Evolutionary conservation across 2,797 vertebrate genomes (phyloP).

Genomic region (Chiloscyllium punctatum): DNA sequence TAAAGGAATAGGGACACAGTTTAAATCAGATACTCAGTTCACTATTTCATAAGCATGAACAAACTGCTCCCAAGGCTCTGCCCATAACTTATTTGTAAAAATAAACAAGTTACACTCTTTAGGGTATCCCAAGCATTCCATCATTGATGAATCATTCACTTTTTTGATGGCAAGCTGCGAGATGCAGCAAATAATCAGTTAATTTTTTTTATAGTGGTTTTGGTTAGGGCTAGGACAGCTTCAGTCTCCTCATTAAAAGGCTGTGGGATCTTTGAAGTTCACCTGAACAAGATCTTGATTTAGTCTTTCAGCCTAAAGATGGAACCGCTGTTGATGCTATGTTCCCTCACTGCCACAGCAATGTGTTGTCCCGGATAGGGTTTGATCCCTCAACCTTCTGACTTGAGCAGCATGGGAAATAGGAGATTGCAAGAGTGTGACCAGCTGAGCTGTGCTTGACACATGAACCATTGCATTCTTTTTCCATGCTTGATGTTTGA

Average conservation of each 20-base stretch:
- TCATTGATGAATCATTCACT: neutral
- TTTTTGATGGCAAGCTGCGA: neutral
- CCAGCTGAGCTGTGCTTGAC: neutral
- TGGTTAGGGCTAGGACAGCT: neutral
- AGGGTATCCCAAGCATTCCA: neutral
- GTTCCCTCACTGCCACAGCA: neutral
- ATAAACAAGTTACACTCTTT: neutral
- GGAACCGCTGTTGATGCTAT: no score
- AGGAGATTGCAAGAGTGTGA: neutral
- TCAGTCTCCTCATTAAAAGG: neutral
- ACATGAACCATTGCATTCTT: neutral
- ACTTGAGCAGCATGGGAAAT: neutral
- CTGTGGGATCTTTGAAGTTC: neutral
- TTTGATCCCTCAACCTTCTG: neutral
- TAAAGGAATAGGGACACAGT: slow-evolving; percentile 40
- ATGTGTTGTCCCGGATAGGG: no score
- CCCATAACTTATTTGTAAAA: neutral
- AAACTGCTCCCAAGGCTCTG: neutral
- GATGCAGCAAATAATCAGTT: neutral
- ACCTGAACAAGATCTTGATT: neutral
- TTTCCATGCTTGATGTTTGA: neutral
- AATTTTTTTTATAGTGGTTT: neutral
- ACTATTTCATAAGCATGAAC: neutral
- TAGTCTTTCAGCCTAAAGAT: neutral
- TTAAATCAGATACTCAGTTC: no score